Evolutionary conservation across 30 jellyfish, hydroid and myxozoan genomes (phyloP).

Genomic region (Aurelia aurita): DNA sequence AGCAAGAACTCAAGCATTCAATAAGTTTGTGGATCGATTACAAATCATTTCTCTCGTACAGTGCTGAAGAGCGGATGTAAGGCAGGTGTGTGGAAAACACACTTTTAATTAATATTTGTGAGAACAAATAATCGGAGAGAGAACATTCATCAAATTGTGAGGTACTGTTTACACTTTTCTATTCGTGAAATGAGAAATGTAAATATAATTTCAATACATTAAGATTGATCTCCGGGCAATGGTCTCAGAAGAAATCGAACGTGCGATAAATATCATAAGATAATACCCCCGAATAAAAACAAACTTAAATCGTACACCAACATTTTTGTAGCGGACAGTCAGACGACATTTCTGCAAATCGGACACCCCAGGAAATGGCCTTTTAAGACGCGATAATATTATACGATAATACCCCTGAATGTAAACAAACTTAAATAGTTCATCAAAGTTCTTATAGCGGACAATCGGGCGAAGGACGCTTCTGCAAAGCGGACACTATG

Average conservation of each 20-base stretch:
- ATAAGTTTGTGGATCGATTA: too few relatives aligned
- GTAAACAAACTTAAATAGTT: too few relatives aligned
- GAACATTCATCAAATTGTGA: conserved; percentile 37
- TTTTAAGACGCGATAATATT: not conserved
- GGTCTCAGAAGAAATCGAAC: not conserved
- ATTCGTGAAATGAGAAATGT: conserved; percentile 14
- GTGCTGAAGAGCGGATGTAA: conserved; percentile 26
- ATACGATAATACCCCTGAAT: not conserved
- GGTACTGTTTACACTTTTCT: conserved; percentile 33
- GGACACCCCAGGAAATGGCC: conserved; percentile 5
- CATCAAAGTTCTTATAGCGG: too few relatives aligned
- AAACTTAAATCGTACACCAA: too few relatives aligned
- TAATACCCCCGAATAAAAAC: not conserved
- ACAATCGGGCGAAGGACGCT: too few relatives aligned
- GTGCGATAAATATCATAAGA: not conserved
- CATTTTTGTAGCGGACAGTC: too few relatives aligned
- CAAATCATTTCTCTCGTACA: too few relatives aligned
- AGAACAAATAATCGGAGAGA: conserved; percentile 44
- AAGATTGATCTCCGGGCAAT: conserved; percentile 33
- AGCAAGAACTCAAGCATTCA: too few relatives aligned
- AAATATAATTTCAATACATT: conserved; percentile 26
- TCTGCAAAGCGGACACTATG: too few relatives aligned
- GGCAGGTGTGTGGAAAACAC: conserved; percentile 73
- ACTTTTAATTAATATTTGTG: conserved; percentile 64
- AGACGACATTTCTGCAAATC: too few relatives aligned